Conservation (phyloP, 2,888 invertebrate genomes). For the Ophraella communa region DNA sequence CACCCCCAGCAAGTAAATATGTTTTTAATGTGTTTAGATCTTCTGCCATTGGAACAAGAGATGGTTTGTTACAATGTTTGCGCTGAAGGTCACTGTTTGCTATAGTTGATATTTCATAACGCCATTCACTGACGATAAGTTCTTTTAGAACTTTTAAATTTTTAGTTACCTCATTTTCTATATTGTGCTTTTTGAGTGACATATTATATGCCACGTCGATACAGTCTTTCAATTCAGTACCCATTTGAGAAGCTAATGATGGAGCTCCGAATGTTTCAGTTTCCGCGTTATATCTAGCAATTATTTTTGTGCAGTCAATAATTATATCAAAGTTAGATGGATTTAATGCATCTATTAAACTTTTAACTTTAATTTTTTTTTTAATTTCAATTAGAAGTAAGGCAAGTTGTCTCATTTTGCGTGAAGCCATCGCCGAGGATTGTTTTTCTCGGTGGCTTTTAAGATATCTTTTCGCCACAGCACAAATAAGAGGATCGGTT, state of each 20-base stretch:
- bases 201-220: constrained; percentile 13
- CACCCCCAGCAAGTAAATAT: too few relatives aligned
- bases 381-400: constrained; percentile 13
- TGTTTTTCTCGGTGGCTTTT: constrained; percentile 26
- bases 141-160: too few relatives aligned
- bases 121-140: too few relatives aligned
- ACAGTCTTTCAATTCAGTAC: constrained; percentile 1
- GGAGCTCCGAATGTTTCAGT: constrained; percentile 6
- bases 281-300: constrained; percentile 6
- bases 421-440: constrained; percentile 8
- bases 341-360: constrained; percentile 10
- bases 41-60: too few relatives aligned
- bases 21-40: too few relatives aligned
- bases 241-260: constrained; percentile 12
- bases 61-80: too few relatives aligned
- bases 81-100: too few relatives aligned
- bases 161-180: too few relatives aligned
- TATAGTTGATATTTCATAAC: too few relatives aligned
- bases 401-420: constrained; percentile 28
- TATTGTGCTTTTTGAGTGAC: too few relatives aligned
- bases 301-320: constrained; percentile 4
- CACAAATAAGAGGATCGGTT: constrained; percentile 16
- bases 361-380: constrained; percentile 5
- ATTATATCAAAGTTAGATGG: constrained; percentile 13
- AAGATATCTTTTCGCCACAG: constrained; percentile 22